Evolutionary conservation across 2,888 invertebrate genomes (phyloP).

Genomic region (Agonopterix heracliana): DNA sequence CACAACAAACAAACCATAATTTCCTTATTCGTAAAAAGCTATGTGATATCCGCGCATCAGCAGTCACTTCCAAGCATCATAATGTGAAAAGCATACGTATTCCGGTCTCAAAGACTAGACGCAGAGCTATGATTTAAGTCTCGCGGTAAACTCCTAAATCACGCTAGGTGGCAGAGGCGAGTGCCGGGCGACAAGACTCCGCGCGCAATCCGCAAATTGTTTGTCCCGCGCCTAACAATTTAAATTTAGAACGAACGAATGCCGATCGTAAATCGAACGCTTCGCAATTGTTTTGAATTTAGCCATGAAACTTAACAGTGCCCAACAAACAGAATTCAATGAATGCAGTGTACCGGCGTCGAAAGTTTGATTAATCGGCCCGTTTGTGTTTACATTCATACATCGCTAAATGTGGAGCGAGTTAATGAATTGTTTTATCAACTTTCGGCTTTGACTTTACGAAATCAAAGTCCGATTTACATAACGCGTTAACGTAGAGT

Average conservation of each 20-base stretch:
- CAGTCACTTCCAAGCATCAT: constrained; percentile 39
- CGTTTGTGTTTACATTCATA: constrained; percentile 32
- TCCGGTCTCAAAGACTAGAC: constrained; percentile 51
- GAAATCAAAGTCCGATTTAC: constrained; percentile 23
- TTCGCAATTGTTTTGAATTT: constrained; percentile 63
- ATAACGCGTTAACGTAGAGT: constrained; percentile 23
- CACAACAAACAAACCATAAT: constrained; percentile 40
- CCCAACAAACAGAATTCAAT: constrained; percentile 29
- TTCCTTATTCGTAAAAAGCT: constrained; percentile 33
- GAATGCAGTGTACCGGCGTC: constrained; percentile 39
- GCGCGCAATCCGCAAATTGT: constrained; percentile 71
- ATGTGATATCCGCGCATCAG: constrained; percentile 38
- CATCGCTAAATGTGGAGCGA: constrained; percentile 29
- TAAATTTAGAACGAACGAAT: constrained; percentile 71
- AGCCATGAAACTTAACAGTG: constrained; percentile 54
- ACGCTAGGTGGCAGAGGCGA: constrained; percentile 58
- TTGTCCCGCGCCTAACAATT: constrained; percentile 69
- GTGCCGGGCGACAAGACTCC: constrained; percentile 56
- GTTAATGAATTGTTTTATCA: constrained; percentile 38
- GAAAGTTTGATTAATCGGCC: constrained; percentile 56
- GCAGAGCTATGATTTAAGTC: constrained; percentile 59
- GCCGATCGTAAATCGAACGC: constrained; percentile 68
- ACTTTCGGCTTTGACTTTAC: constrained; percentile 21
- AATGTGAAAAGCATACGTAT: constrained; percentile 53
- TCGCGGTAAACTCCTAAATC: constrained; percentile 60